Conservation (phyloP, 2,888 invertebrate genomes). For the Zele albiditarsus region DNA sequence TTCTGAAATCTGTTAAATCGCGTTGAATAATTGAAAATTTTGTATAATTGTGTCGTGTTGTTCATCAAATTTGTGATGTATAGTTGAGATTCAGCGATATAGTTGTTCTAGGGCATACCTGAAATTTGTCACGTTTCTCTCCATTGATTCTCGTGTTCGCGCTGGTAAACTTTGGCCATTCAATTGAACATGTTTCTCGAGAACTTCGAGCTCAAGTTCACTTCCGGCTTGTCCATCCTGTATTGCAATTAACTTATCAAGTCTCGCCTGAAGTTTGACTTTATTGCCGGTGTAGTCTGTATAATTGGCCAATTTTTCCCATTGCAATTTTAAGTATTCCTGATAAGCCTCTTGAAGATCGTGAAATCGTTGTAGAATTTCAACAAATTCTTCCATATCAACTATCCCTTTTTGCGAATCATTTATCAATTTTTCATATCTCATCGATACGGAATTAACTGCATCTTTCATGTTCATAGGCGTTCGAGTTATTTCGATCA, state of each 20-base stretch:
- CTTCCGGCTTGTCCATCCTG: slow-evolving; percentile 86
- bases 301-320: slow-evolving; percentile 88
- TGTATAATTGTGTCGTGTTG: background rate
- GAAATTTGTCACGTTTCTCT: slow-evolving; percentile 84
- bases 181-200: slow-evolving; percentile 83
- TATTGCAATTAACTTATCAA: slow-evolving; percentile 86
- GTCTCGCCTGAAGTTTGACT: slow-evolving; percentile 85
- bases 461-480: slow-evolving; percentile 79
- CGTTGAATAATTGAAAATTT: background rate
- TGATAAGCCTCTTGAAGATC: slow-evolving; percentile 90
- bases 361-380: slow-evolving; percentile 89
- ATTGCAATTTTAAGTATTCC: slow-evolving; percentile 91
- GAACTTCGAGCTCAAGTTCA: slow-evolving; percentile 83
- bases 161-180: slow-evolving; percentile 83
- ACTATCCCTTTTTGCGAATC: slow-evolving; percentile 80
- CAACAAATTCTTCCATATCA: slow-evolving; percentile 84
- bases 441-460: slow-evolving; percentile 82
- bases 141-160: slow-evolving; percentile 89
- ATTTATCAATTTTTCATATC: slow-evolving; percentile 83
- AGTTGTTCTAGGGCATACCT: slow-evolving; percentile 66
- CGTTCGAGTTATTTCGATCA: slow-evolving; percentile 77
- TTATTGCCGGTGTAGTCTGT: slow-evolving; percentile 93
- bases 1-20: slow-evolving; percentile 79
- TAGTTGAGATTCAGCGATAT: too few species aligned
- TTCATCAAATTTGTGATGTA: background rate